These are phyloP conservation scores for Lochmaea crataegi DNA, from an alignment of 2,888 invertebrate genomes.

Conservation along the genomic window DNA sequence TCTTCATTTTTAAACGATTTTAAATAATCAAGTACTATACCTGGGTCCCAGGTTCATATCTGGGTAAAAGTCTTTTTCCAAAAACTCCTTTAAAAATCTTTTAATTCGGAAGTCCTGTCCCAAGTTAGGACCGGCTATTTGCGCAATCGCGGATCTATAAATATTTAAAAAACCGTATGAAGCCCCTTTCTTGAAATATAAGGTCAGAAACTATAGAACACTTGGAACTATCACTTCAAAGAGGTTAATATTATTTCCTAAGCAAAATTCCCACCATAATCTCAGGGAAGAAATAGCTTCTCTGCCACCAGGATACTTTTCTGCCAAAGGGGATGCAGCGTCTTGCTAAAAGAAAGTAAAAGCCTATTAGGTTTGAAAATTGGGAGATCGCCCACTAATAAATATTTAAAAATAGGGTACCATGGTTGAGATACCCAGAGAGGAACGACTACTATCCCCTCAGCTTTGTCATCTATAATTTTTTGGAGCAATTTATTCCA, in stretches of 20 bases:
- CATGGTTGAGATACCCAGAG: background rate
- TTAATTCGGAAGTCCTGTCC: too few relatives aligned
- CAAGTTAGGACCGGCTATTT: too few relatives aligned
- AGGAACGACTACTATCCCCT: background rate
- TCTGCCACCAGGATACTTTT: too few relatives aligned
- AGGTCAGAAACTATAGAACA: too few relatives aligned
- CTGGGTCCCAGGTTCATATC: background rate
- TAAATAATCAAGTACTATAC: background rate
- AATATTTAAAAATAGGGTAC: background rate
- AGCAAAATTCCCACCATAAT: too few relatives aligned
- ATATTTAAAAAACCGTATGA: too few relatives aligned
- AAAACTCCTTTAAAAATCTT: background rate
- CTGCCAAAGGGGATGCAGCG: background rate
- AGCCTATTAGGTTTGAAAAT: background rate
- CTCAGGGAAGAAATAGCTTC: too few relatives aligned
- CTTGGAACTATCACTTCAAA: too few relatives aligned
- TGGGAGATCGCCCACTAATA: background rate
- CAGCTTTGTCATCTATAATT: background rate
- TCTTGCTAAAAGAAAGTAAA: background rate
- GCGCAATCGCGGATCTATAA: too few relatives aligned
- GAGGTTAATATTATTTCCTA: too few relatives aligned
- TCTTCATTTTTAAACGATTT: background rate
- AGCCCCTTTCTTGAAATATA: too few relatives aligned
- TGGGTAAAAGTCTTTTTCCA: background rate
- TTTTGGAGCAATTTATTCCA: background rate